Evolutionary conservation across 1,140 invertebrate genomes (phyloP), one percentile per base, ranked within the genome.

Genomic region (Capitella teleta): DNA sequence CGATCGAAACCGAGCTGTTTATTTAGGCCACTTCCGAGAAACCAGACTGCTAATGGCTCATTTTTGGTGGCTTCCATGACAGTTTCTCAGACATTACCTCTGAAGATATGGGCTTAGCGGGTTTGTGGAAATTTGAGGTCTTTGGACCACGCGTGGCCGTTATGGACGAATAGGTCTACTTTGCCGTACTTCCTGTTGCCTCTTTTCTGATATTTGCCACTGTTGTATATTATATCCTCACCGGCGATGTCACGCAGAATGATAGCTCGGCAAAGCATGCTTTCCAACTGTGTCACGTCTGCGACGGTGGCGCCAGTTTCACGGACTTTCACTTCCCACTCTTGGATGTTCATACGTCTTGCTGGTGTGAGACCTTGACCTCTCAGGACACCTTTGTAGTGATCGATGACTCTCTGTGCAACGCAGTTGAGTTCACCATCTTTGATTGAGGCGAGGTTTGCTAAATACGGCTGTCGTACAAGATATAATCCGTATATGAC

Each of bases 401-500:
- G 47, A 21, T 40, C 47, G 23, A 49, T 36, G 16, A 21, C 47
- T 23, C 34, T 49, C 34, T 49, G 47, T 16, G 34, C 47, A 3
- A 40, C 16, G 19, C 47, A 43, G 36, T 40, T 40, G 47, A 49
- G 34, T 16, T 49, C 34, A 21, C 49, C 40, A 37, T 30, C 49
- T 25, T 47, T 46, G 5, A 51, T 19, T 1, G 53, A 50, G 8
- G 47, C 32, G 14, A 54, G 18, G 16, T 54, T 50, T 3, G 40
- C 48, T 14, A 48, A 41, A 16, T 54, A 40, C 14, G 28, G 28
- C 28, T 34, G 26, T 41, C 41, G 3, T 5, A 46, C 2, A 5
- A 2, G 30, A 28, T 54, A 51, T 8, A 46, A 25, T 2, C 49
- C 48, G 25, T 51, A 54, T 18, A 51, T 34, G 12, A 54, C 43